Evolutionary conservation across 2,888 invertebrate genomes (phyloP), one percentile per base, ranked within the genome.

Genomic region (Drosophila kuntzei): DNA sequence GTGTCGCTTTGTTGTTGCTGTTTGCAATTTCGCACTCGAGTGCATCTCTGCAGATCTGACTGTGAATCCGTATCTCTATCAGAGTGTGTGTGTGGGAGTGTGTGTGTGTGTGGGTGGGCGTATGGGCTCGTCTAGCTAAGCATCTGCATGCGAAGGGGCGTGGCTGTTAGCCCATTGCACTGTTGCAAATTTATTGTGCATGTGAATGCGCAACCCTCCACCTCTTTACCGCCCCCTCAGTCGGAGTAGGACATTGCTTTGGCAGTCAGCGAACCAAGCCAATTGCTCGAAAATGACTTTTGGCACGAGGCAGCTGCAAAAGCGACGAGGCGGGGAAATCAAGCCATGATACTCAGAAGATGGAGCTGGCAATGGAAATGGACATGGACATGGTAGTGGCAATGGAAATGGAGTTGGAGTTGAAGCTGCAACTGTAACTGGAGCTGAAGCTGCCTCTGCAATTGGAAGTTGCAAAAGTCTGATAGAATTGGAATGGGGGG

Each of bases 211-310:
- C 46, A 60, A 49, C 51, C 36, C 25, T 8, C 9, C 7, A 2
- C 2, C 20, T 11, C 5, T 5, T 11, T 2, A 3, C 27, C 9
- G 4, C 7, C 7, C 9, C 6, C 47, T 9, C 29, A 47, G 51
- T 43, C 18, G 43, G 55, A 58, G 51, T 57, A 37, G 34, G 60
- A 47, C 39, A 59, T 59, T 76, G 79, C 73, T 60, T 71, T 81
- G 76, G 63, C 78, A 87, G 79, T 43, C 75, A 69, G 79, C 76
- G 76, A 77, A 74, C 66, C 76, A 66, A 76, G 87, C 84, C 89
- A 85, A 88, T 88, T 85, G 89, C 87, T 88, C 73, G 89, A 86
- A 86, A 85, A 86, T 85, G 89, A 85, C 89, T 85, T 84, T 84
- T 84, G 88, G 83, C 89, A 78, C 62, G 60, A 76, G 77, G 57